Base-by-base conservation (phyloP, 2,888 invertebrate genomes). In the Xestia rhomboidea region DNA sequence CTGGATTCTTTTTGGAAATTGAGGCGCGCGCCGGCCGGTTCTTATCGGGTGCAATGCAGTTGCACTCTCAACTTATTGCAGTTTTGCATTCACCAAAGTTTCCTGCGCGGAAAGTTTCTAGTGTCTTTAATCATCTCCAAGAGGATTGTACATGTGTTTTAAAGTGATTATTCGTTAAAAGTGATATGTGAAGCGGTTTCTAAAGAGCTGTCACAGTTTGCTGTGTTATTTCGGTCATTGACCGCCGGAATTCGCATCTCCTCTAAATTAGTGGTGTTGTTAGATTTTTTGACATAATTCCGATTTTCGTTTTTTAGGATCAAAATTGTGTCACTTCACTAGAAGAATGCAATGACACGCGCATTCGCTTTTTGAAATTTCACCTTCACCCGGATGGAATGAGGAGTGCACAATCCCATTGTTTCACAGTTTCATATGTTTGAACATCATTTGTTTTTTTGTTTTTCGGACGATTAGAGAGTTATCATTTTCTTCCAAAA, bases 51-150 rank as follows among this genome's bases (percentile, higher is more conserved):
- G 96, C 96, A 96, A 94, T 96, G 96, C 96, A 96, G 96, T 96
- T 97, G 97, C 97, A 97, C 94, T 96, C 94, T 95, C 94, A 96
- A 97, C 96, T 96, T 96, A 96, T 95, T 97, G 97, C 97, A 97
- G 95, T 97, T 96, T 96, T 95, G 95, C 95, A 96, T 95, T 94
- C 91, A 92, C 90, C 91, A 95, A 96, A 96, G 94, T 96, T 96
- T 94, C 93, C 93, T 94, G 94, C 95, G 95, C 94, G 94, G 93
- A 96, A 96, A 96, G 95, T 96, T 96, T 95, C 91, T 93, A 92
- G 95, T 95, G 95, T 89, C 93, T 90, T 84, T 93, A 91, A 91
- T 90, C 93, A 90, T 89, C 88, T 91, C 89, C 83, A 90, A 90
- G 92, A 92, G 93, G 92, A 95, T 92, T 93, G 87, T 92, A 90